Conservation (phyloP, 2,888 invertebrate species). For the Megastigmus dorsalis region DNA sequence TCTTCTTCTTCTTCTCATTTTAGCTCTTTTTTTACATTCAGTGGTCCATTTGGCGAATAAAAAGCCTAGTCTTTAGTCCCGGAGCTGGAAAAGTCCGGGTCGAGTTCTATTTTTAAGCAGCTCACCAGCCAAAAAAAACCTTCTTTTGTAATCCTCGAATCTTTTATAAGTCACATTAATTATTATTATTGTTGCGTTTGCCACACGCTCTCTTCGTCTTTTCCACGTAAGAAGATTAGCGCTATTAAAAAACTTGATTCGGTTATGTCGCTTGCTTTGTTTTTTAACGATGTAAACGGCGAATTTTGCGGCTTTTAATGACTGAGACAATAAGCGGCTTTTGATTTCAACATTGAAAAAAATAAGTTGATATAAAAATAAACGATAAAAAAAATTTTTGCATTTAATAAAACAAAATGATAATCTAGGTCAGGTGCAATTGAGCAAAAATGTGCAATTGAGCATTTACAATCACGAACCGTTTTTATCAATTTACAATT, state of each 20-base stretch:
- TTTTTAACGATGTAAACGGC: background rate
- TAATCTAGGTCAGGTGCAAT: too few relatives aligned
- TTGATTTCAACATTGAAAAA: too few relatives aligned
- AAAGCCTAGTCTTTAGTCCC: background rate
- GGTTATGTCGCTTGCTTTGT: too few relatives aligned
- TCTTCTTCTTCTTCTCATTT: background rate
- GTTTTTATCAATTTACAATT: too few relatives aligned
- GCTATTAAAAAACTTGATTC: too few relatives aligned
- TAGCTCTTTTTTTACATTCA: conserved; percentile 6
- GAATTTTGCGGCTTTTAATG: too few relatives aligned
- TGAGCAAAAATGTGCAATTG: too few relatives aligned
- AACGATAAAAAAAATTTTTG: too few relatives aligned
- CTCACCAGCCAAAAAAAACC: conserved; percentile 11
- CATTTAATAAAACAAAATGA: too few relatives aligned
- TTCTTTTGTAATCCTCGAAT: conserved; percentile 4
- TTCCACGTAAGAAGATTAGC: conserved; percentile 8
- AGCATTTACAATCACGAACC: too few relatives aligned
- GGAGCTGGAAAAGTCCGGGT: conserved; percentile 24
- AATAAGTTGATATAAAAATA: too few relatives aligned
- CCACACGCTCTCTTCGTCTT: background rate
- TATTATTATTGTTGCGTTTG: conserved; percentile 15
- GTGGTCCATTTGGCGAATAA: conserved; percentile 47
- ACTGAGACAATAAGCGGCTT: too few relatives aligned
- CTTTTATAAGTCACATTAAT: conserved; percentile 29
- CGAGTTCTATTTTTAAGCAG: conserved; percentile 29